Evolutionary conservation across 2,888 invertebrate genomes (phyloP), one percentile per base, ranked within the genome.

Genomic region (Anoplius nigerrimus): DNA sequence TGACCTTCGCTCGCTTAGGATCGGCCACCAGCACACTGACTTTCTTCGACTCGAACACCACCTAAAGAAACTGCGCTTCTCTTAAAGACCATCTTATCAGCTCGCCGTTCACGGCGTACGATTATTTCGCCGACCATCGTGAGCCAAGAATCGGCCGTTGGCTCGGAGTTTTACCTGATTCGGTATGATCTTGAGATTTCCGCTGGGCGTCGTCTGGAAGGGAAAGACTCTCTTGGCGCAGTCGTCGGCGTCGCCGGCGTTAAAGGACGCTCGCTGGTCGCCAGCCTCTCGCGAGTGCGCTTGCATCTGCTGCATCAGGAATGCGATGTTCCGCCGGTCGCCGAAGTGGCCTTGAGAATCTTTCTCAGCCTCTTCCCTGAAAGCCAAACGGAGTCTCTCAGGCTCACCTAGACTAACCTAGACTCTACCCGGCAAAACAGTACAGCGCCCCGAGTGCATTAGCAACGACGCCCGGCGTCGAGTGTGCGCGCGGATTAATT

Each of bases 21-120:
- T 93, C 92, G 5, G 93, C 93, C 24, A 93, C 90, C 45, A 94
- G 85, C 11, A 93, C 93, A 64, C 94, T 93, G 42, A 93, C 91
- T 75, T 93, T 93, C 69, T 93, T 92, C 1, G 93, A 92, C 85
- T 93, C 92, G 86, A 92, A 94, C 52, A 93, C 93, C 51, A 94
- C 93, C 93, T 93, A 80, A 24, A 85, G 86, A 8, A 56, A 74
- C 65, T 67, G 54, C 64, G 8, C 15, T 21, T 22, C 13, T 52
- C 24, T 22, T 22, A 52, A 24, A 4, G 13, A 16, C 6, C n/a
- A 53, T 13, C 24, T 8, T 34, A 24, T 24, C 13, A 22, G 27
- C 27, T 16, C 8, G n/a, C n/a, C 24, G 4, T 15, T 2, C 13
- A 27, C 13, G 11, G 11, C 43, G 13, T 13, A 21, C 22, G 52